These are phyloP conservation scores for Acleris laterana DNA, from an alignment of 2,888 invertebrate species.

Conservation along the genomic window DNA sequence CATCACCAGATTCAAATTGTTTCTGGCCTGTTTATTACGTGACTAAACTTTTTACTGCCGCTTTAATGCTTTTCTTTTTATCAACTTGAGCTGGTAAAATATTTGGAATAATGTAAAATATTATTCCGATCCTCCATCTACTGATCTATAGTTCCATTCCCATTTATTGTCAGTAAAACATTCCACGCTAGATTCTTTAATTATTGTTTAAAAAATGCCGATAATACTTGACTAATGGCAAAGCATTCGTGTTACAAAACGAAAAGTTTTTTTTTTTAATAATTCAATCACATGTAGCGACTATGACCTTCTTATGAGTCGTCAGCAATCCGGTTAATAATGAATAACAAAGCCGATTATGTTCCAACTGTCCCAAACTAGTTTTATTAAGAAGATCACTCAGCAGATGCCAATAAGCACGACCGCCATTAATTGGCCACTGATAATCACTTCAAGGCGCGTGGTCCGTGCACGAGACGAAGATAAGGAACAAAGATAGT, in stretches of 20 bases:
- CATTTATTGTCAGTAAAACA: too few species aligned
- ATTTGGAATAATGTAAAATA: too few species aligned
- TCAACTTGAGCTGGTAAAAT: too few species aligned
- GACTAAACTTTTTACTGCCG: background rate
- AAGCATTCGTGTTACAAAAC: too few species aligned
- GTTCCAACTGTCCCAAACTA: conserved; percentile 9
- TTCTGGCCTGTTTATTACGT: conserved; percentile 1
- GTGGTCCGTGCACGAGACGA: conserved; percentile 17
- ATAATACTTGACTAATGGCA: too few species aligned
- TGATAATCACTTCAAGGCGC: conserved; percentile 19
- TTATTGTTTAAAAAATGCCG: too few species aligned
- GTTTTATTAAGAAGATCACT: conserved; percentile 22
- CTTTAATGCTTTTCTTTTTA: background rate
- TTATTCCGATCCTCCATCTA: too few species aligned
- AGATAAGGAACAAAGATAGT: conserved; percentile 4
- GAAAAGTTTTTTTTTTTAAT: too few species aligned
- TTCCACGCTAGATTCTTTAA: too few species aligned
- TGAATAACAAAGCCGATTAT: background rate
- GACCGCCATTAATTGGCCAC: conserved; percentile 27
- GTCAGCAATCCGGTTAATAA: too few species aligned
- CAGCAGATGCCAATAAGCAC: conserved; percentile 9
- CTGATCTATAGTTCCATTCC: too few species aligned
- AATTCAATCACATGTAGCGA: too few species aligned
- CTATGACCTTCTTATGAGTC: background rate
- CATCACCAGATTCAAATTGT: background rate